Conservation (phyloP, 2,888 invertebrate genomes). For the Sclerodermus sp. region DNA sequence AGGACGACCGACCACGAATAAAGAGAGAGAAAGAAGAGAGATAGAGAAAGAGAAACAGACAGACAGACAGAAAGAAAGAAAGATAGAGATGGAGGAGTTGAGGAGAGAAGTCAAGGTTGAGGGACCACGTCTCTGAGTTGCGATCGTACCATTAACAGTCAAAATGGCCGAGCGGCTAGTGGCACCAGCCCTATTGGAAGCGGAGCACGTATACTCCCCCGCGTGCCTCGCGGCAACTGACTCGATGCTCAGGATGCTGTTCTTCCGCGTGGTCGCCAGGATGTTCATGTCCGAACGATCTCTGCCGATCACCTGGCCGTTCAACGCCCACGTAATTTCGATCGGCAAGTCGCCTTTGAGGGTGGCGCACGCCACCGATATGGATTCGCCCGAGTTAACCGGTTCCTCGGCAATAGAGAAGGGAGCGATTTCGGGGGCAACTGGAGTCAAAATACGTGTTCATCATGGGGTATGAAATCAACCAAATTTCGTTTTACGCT, state of each 20-base stretch:
- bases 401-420: slow-evolving; percentile 76
- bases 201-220: slow-evolving; percentile 62
- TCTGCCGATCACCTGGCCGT: slow-evolving; percentile 49
- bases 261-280: slow-evolving; percentile 58
- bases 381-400: slow-evolving; percentile 77
- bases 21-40: too few species aligned
- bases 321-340: slow-evolving; percentile 57
- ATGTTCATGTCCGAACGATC: slow-evolving; percentile 53
- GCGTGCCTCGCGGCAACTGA: slow-evolving; percentile 60
- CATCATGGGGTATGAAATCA: too few species aligned
- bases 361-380: slow-evolving; percentile 73
- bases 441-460: too few species aligned
- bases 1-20: too few species aligned
- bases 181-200: slow-evolving; percentile 61
- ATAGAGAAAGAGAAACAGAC: not conserved
- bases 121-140: too few species aligned
- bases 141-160: slow-evolving; percentile 62
- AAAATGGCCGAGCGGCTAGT: slow-evolving; percentile 60
- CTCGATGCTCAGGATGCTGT: slow-evolving; percentile 62
- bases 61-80: not conserved
- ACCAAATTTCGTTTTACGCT: not conserved
- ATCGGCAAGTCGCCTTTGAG: slow-evolving; percentile 79
- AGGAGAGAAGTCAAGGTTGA: too few species aligned
- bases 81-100: too few species aligned
- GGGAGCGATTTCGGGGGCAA: slow-evolving; percentile 72